Percentiles rank a stretch among this genome's conserved stretches.
Evolutionary conservation across 2,888 invertebrate genomes (phyloP).

Genomic region (Limnephilus auricula): DNA sequence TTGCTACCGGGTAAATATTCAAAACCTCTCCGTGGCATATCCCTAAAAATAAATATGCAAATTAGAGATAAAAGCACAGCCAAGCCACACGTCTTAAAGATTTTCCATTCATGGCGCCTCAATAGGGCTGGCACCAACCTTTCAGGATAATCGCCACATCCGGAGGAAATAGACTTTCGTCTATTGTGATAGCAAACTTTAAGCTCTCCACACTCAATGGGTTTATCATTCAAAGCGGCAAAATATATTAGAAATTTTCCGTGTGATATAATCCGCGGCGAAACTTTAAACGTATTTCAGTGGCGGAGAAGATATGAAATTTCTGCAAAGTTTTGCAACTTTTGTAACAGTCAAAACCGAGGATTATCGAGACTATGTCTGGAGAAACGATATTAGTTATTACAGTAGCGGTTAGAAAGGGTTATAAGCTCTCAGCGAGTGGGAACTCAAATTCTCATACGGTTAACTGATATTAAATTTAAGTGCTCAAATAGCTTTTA

Average conservation of each 20-base stretch:
- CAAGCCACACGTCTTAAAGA: constrained; percentile 47
- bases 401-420: not conserved
- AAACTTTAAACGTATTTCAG: constrained; percentile 43
- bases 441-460: not conserved
- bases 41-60: constrained; percentile 42
- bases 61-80: constrained; percentile 34
- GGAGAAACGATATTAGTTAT: not conserved
- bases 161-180: constrained; percentile 27
- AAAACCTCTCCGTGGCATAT: not conserved
- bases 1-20: not conserved
- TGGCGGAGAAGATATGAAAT: constrained; percentile 6
- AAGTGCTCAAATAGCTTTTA: constrained; percentile 23
- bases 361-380: constrained; percentile 11
- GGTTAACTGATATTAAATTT: not conserved
- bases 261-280: constrained; percentile 19
- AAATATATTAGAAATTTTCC: constrained; percentile 44
- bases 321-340: not conserved
- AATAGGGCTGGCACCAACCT: constrained; percentile 5
- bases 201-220: constrained; percentile 39
- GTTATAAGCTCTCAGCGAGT: not conserved
- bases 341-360: constrained; percentile 10
- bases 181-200: constrained; percentile 47
- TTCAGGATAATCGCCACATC: constrained; percentile 37
- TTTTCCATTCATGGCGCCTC: constrained; percentile 50
- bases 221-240: constrained; percentile 48